Conservation (phyloP, 2,797 vertebrate species). For the Scarus forsteni region DNA sequence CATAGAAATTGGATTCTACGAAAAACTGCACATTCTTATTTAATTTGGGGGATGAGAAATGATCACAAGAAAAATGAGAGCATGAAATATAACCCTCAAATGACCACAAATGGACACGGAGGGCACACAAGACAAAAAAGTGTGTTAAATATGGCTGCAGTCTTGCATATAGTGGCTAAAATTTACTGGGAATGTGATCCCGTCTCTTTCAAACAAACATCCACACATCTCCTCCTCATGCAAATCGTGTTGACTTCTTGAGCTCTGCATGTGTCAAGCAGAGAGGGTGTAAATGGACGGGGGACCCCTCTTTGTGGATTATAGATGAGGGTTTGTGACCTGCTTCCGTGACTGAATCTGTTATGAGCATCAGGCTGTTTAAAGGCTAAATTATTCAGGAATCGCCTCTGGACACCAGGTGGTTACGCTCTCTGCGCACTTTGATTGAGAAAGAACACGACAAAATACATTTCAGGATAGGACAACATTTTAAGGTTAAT, state of each 20-base stretch:
- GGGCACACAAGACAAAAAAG: no score
- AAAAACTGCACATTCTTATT: no score
- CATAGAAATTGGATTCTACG: no score
- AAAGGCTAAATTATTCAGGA: conserved; percentile 65
- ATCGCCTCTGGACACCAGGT: conserved; percentile 17
- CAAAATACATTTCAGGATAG: conserved; percentile 30
- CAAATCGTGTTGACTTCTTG: conserved; percentile 19
- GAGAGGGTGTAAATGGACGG: conserved; percentile 58
- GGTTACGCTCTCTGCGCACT: conserved; percentile 29
- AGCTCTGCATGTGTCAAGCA: conserved; percentile 16
- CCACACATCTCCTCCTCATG: neutral
- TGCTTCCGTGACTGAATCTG: conserved; percentile 66
- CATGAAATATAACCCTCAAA: no score
- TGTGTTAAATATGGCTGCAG: neutral
- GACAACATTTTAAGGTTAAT: conserved; percentile 57
- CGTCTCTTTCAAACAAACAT: conserved; percentile 15
- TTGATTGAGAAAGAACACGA: conserved; percentile 49
- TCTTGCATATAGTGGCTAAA: neutral
- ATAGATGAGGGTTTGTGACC: conserved; percentile 62
- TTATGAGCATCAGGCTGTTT: conserved; percentile 54
- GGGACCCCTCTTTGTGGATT: conserved; percentile 53
- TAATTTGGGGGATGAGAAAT: no score
- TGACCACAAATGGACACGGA: no score
- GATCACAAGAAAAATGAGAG: no score
- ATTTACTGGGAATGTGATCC: neutral